phyloP scores from a whole-genome alignment of 2,113 vertebrate species.

The Polypterus senegalus region DNA sequence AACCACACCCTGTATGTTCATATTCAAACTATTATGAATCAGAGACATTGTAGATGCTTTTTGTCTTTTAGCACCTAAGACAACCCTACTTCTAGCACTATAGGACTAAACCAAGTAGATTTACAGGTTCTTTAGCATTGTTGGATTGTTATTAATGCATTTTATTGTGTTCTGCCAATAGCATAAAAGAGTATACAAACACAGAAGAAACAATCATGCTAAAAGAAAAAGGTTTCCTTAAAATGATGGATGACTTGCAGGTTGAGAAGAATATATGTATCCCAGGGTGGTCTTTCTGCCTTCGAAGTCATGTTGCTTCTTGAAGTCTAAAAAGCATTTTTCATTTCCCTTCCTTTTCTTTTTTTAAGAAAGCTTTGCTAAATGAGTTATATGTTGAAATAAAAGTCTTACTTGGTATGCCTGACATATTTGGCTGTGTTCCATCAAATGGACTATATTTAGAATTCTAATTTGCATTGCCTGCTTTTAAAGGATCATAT shows the following conservation, averaged over 20 bases:
- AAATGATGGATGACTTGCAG: conserved; percentile 39
- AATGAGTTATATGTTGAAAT: conserved; percentile 1
- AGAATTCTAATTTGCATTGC: no score
- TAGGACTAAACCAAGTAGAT: background rate
- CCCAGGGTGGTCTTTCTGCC: conserved; percentile 34
- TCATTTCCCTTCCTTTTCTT: background rate
- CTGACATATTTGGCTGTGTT: background rate
- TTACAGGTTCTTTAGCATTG: conserved; percentile 3
- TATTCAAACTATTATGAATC: background rate
- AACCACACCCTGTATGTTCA: no score
- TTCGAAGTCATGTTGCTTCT: conserved; percentile 25
- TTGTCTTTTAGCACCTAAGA: conserved; percentile 7
- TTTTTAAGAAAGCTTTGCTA: background rate
- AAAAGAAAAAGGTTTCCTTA: conserved; percentile 35
- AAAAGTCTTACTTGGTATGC: background rate
- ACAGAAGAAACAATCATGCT: conserved; percentile 26
- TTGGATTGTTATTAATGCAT: conserved; percentile 1
- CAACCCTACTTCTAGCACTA: background rate
- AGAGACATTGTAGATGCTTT: conserved; percentile 8
- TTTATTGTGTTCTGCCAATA: conserved; percentile 30
- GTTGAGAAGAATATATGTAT: conserved; percentile 26
- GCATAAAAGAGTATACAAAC: conserved; percentile 20
- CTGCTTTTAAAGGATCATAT: no score
- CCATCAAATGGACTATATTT: background rate
- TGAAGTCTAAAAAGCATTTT: conserved; percentile 6